phyloP scores from a whole-genome alignment of 2,888 invertebrate species.

The Parnassius glacialis region DNA sequence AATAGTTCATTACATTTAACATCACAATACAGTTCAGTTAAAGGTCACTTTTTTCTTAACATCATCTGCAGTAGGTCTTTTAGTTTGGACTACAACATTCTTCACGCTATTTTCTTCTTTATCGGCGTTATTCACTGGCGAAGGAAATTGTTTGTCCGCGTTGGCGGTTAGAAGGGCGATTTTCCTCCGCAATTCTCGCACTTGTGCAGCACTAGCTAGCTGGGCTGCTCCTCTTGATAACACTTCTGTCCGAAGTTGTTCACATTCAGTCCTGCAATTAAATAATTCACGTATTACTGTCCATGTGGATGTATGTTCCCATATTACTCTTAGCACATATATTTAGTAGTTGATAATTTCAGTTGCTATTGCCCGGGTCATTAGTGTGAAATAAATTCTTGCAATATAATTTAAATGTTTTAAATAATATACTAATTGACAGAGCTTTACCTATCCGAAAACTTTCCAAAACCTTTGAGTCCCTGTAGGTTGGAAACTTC shows the following conservation, averaged over 20 bases:
- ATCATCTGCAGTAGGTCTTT: conserved; percentile 46
- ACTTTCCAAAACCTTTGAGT: too few relatives aligned
- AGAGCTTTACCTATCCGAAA: too few relatives aligned
- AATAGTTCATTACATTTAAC: not conserved
- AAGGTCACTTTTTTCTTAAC: conserved; percentile 72
- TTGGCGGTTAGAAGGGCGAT: conserved; percentile 42
- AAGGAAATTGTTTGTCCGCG: conserved; percentile 29
- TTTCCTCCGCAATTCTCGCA: conserved; percentile 61
- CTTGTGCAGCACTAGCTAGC: conserved; percentile 59
- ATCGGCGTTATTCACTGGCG: conserved; percentile 34
- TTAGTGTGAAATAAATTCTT: too few relatives aligned
- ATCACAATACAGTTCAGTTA: conserved; percentile 41
- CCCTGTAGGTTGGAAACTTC: too few relatives aligned
- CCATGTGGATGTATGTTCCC: too few relatives aligned
- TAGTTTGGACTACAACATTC: conserved; percentile 29
- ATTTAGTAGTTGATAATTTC: too few relatives aligned
- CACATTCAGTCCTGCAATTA: conserved; percentile 57
- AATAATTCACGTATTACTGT: too few relatives aligned
- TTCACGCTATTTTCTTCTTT: conserved; percentile 39
- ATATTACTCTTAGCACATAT: too few relatives aligned
- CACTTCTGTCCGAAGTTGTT: conserved; percentile 57
- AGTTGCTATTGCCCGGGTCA: too few relatives aligned
- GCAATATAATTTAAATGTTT: too few relatives aligned
- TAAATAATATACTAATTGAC: too few relatives aligned
- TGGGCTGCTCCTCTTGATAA: conserved; percentile 63